phyloP scores from a whole-genome alignment of 2,888 invertebrate genomes.

The Pollenia angustigena region DNA sequence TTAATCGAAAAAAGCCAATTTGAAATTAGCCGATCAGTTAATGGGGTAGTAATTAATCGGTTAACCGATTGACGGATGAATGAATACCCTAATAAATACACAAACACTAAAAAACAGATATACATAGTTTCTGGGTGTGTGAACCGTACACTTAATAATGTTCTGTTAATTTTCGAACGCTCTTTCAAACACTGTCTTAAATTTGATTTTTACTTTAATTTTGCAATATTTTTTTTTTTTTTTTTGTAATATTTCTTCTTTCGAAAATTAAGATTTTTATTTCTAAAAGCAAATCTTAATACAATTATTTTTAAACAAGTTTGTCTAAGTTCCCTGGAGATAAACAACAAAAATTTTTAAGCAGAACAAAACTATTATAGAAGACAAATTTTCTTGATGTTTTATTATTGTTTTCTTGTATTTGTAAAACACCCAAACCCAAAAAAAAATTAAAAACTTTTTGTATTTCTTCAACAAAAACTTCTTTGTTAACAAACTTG shows the following conservation, averaged over 20 bases:
- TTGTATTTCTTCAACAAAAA: slow-evolving; percentile 42
- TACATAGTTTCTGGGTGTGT: too few relatives aligned
- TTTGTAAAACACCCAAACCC: background rate
- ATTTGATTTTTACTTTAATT: background rate
- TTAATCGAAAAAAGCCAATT: too few relatives aligned
- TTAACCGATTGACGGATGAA: too few relatives aligned
- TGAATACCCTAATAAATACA: too few relatives aligned
- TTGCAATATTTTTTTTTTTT: background rate
- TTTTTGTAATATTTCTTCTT: background rate
- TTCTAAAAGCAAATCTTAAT: slow-evolving; percentile 10
- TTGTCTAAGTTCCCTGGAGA: slow-evolving; percentile 3
- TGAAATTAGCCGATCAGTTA: too few relatives aligned
- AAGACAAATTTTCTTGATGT: slow-evolving; percentile 35
- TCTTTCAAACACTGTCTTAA: too few relatives aligned
- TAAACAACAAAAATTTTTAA: background rate
- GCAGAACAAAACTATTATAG: slow-evolving; percentile 41
- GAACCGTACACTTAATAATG: too few relatives aligned
- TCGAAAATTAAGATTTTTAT: slow-evolving; percentile 16
- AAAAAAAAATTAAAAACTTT: slow-evolving; percentile 28
- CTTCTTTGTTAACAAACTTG: slow-evolving; percentile 47
- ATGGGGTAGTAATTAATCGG: too few relatives aligned
- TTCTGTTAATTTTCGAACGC: too few relatives aligned
- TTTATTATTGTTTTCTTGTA: background rate
- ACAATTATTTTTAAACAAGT: slow-evolving; percentile 32
- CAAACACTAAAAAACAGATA: too few relatives aligned